Conservation (phyloP, 2,113 vertebrate species). For the Zapornia atra region DNA sequence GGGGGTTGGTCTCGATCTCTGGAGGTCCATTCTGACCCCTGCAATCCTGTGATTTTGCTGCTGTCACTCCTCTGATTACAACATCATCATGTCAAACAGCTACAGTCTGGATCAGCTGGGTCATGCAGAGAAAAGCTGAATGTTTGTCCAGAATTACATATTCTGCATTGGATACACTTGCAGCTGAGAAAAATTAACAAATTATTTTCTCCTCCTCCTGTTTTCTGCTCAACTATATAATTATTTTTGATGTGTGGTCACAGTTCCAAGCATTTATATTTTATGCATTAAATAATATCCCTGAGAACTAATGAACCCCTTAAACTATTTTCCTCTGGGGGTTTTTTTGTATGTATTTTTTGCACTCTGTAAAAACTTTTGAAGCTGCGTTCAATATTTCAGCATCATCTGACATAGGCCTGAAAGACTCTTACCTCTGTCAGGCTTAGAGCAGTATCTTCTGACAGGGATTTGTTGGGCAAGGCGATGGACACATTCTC, state of each 20-base stretch:
- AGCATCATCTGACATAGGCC: not conserved
- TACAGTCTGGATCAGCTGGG: not conserved
- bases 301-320: not conserved
- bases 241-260: not conserved
- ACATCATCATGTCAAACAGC: not conserved
- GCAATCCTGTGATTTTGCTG: not conserved
- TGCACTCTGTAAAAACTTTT: not conserved
- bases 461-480: slow-evolving; percentile 75
- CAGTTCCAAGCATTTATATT: not conserved
- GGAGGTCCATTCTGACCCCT: too few relatives aligned
- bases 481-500: slow-evolving; percentile 74
- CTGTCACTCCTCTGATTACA: not conserved
- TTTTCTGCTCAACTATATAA: not conserved
- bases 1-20: too few relatives aligned
- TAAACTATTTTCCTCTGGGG: not conserved
- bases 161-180: not conserved
- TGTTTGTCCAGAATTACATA: not conserved
- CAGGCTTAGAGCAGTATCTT: slow-evolving; percentile 81
- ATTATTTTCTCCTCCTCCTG: not conserved
- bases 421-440: slow-evolving; percentile 77
- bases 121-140: not conserved
- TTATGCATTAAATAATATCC: not conserved
- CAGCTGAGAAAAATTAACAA: not conserved
- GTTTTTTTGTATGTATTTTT: accelerated
- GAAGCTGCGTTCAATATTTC: accelerated